Conservation (phyloP, 1,140 invertebrate genomes). For the Bombus fervidus region DNA sequence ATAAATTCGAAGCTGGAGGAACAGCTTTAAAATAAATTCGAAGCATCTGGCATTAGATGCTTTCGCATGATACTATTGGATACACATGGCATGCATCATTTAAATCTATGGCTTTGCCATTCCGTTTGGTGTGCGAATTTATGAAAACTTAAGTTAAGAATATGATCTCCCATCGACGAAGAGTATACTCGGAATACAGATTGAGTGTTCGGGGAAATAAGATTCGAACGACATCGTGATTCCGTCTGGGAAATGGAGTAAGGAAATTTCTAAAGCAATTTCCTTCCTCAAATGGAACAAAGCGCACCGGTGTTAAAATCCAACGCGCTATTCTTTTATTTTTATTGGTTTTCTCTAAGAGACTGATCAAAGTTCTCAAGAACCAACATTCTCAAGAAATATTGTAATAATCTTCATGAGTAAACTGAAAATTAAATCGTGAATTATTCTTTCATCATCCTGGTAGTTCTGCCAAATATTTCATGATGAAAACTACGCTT, state of each 20-base stretch:
- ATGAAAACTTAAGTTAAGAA: background rate
- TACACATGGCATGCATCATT: background rate
- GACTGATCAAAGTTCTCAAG: background rate
- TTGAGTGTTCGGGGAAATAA: background rate
- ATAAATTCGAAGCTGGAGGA: background rate
- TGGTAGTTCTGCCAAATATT: too few relatives aligned
- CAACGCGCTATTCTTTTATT: background rate
- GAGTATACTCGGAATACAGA: background rate
- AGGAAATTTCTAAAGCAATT: conserved; percentile 31
- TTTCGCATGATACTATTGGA: background rate
- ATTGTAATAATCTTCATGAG: background rate
- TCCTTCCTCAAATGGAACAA: background rate
- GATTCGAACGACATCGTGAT: conserved; percentile 3
- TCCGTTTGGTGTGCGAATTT: background rate
- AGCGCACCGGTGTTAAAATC: background rate
- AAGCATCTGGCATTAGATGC: background rate
- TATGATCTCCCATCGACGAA: background rate
- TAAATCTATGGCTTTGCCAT: background rate
- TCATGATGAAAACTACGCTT: too few relatives aligned
- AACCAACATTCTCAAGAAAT: too few relatives aligned
- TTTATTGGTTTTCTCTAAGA: background rate
- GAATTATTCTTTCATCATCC: too few relatives aligned
- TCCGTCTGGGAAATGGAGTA: conserved; percentile 14
- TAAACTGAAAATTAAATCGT: background rate
- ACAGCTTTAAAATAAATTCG: background rate